Base-by-base conservation (phyloP, 2,113 vertebrate genomes). In the Alaudala cheleensis region DNA sequence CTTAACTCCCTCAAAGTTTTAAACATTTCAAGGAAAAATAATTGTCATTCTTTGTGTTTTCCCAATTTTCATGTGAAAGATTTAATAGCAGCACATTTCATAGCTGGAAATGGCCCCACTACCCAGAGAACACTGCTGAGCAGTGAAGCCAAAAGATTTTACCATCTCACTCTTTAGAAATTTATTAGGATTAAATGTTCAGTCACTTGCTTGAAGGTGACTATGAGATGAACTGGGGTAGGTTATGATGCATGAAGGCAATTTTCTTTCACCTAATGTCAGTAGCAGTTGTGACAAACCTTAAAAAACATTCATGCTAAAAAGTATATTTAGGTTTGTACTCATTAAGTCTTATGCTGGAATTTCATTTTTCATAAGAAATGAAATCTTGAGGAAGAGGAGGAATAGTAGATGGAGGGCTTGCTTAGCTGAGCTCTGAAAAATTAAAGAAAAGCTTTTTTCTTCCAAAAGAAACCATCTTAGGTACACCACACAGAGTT, bases 171-270 rank as follows among this genome's bases (percentile, higher is more conserved):
- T 84, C 62, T 73, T 23, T 39, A 33, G 71, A 4, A 4, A 37
- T 92, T 84, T 81, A 89, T 95, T 79, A 84, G 73, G 57, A 92
- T 92, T 93, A 91, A 84, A 84, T 67, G 56, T 71, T 93, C 83
- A 95, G 49, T 93, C 4, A 2, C 64, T 71, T 79, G 44, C 44
- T 92, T 89, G 62, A 78, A 91, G 49, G 61, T 79, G 65, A 61
- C 95, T 91, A 87, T 85, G 61, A 81, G 77, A 91, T 66, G 69
- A 86, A 72, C 49, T 72, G 14, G 18, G 11, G 37, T 61, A 65
- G 47, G 42, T 57, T 87, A 24, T 65, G 83, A 79, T 65, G 84
- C 73, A 34, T 84, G 57, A 44, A 81, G 50, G 37, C 65, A 95
- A 87, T 92, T 91, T 89, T 74, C 60, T 83, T 92, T 86, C 29